Evolutionary conservation across 2,888 invertebrate genomes (phyloP), one percentile per base, ranked within the genome.

Genomic region (Epinotia ramella): DNA sequence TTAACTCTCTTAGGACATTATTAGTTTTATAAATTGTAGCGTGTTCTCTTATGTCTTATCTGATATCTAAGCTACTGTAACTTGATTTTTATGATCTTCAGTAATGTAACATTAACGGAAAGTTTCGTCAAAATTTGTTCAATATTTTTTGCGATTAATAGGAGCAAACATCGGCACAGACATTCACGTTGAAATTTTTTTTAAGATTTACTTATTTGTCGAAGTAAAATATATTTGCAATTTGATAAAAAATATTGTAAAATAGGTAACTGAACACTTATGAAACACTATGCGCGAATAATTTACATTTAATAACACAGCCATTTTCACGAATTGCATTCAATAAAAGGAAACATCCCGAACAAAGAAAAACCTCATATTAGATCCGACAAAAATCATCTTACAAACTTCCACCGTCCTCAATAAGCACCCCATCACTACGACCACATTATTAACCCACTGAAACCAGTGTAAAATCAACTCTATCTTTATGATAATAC

Each of bases 341-440:
- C 70, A 75, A 83, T 80, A 84, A 84, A 83, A 84, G 84, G 66
- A 66, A 79, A 81, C 79, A 75, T 73, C 67, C 53, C 76, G 69
- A 73, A 78, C 67, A 67, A 63, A 77, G 79, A 80, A 77, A 82
- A 82, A 83, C 85, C 84, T 80, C 84, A 85, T 71, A 76, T 76
- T 67, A 76, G 71, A 86, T 81, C 82, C 81, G 79, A 77, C 78
- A 82, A 84, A 84, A 85, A 83, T 77, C 83, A 84, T 84, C 85
- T 83, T 79, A 85, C 87, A 85, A 87, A 86, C 86, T 83, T 78
- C 81, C 80, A 80, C 80, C 83, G 81, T 81, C 44, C 84, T 82
- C 79, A 80, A 79, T 81, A 83, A 83, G 77, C 62, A 78, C 68
- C 79, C 78, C 77, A 81, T 77, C 76, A 75, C 62, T 12, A 7